A percentile compares a stretch with the other conserved stretches of the same genome.
phyloP scores from a whole-genome alignment of 2,113 vertebrate genomes.

The Semicossyphus pulcher region DNA sequence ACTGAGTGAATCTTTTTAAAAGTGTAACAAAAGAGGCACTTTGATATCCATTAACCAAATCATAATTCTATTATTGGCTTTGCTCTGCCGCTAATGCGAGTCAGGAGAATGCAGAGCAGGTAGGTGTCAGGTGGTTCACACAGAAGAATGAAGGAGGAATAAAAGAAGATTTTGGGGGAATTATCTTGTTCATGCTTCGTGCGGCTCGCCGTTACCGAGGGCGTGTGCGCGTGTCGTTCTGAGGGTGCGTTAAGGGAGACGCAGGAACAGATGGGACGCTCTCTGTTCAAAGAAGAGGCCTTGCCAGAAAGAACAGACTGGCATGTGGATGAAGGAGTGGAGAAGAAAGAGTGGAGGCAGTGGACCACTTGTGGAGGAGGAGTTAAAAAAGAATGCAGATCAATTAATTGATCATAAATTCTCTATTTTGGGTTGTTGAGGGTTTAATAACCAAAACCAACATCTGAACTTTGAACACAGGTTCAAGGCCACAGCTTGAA shows the following conservation, averaged over 20 bases:
- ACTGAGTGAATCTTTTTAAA: conserved; percentile 31
- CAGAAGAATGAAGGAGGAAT: conserved; percentile 7
- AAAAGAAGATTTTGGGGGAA: conserved; percentile 34
- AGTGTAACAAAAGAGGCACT: conserved; percentile 59
- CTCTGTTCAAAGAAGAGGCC: conserved; percentile 45
- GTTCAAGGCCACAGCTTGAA: not conserved
- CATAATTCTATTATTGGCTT: conserved; percentile 52
- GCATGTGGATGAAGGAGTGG: conserved; percentile 35
- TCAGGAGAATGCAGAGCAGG: conserved; percentile 41
- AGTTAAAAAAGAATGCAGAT: not conserved
- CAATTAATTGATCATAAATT: not conserved
- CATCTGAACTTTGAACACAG: not conserved
- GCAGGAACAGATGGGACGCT: conserved; percentile 65
- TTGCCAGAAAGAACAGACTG: conserved; percentile 57
- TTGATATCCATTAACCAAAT: conserved; percentile 61
- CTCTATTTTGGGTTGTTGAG: not conserved
- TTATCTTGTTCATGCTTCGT: conserved; percentile 18
- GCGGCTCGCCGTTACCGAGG: conserved; percentile 4
- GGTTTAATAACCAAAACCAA: not conserved
- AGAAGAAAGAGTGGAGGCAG: not conserved
- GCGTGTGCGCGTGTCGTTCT: conserved; percentile 36
- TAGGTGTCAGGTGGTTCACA: conserved; percentile 26
- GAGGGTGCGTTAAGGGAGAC: conserved; percentile 40
- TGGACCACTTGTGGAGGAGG: conserved; percentile 1
- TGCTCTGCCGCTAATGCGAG: conserved; percentile 13